Percentiles rank a stretch among this genome's conserved stretches.
Conservation (phyloP, 2,113 vertebrate species). For the Forbesichthys papilliferus region DNA sequence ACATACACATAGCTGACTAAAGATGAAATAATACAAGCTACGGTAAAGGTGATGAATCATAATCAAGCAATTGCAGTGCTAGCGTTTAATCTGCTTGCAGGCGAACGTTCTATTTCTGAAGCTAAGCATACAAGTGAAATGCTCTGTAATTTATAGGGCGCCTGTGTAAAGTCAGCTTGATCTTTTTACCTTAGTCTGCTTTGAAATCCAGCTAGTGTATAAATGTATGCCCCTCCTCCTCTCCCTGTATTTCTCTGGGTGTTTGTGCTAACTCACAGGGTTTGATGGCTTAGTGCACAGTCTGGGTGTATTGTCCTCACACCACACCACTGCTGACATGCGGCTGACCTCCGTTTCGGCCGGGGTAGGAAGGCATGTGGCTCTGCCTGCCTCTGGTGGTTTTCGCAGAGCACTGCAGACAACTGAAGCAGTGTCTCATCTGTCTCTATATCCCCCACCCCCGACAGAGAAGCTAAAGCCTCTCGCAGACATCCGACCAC, state of each 20-base stretch:
- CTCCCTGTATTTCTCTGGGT: neutral
- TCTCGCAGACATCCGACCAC: slow-evolving; percentile 47
- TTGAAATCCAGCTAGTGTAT: slow-evolving; percentile 15
- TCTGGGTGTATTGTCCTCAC: neutral
- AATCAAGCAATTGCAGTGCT: slow-evolving; percentile 47
- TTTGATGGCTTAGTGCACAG: neutral
- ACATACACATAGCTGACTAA: slow-evolving; percentile 41
- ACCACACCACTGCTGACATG: slow-evolving; percentile 1
- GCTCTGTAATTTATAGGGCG: slow-evolving; percentile 45
- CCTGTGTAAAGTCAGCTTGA: slow-evolving; percentile 1
- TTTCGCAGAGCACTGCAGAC: slow-evolving; percentile 61
- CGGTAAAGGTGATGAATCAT: slow-evolving; percentile 56
- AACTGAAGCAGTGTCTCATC: slow-evolving; percentile 62
- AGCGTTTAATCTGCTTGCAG: slow-evolving; percentile 53
- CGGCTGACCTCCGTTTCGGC: neutral
- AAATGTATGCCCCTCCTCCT: neutral
- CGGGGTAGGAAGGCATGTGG: slow-evolving; percentile 23
- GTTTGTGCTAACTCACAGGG: neutral
- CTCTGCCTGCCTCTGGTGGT: slow-evolving; percentile 28
- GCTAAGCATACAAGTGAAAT: slow-evolving; percentile 49
- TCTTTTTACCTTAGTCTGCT: slow-evolving; percentile 18
- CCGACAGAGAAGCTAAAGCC: slow-evolving; percentile 51
- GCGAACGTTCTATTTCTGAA: slow-evolving; percentile 54
- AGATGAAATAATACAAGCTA: slow-evolving; percentile 27
- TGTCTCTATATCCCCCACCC: slow-evolving; percentile 45